Base-by-base conservation (phyloP, 2,888 invertebrate species). In the Acanthacorydalis orientalis region DNA sequence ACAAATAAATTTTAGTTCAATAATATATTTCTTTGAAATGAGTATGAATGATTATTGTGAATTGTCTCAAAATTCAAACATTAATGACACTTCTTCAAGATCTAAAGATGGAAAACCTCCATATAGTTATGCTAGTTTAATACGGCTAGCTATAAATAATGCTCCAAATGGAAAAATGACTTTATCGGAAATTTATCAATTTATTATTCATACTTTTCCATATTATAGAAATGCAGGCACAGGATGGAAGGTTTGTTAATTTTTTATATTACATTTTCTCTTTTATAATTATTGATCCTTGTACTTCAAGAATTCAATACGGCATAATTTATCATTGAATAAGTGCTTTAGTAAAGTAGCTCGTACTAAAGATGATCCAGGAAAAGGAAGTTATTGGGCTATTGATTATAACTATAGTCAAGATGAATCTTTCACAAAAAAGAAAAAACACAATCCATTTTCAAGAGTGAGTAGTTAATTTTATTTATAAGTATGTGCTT, bases 291-390 rank as follows among this genome's bases (percentile, higher is more conserved):
- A 33, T 39, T 44, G 43, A 45, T n/a, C 47, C 46, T 34, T 35
- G 48, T 39, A 40, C 48, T 72, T 73, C 6, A 70, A 81, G 81
- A 81, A 81, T 62, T 80, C 80, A 42, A 80, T 81, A 57, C 65
- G 81, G 49, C 81, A 81, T 61, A 81, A 81, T 59, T 62, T 81
- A 54, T 81, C 80, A 0, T 64, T 81, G 53, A 81, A 80, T 65
- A 81, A 81, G 60, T 80, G 79, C 63, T 81, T 81, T 65, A 74
- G 75, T 63, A 80, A 80, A 62, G 78, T 81, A 53, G 77, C 80
- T 9, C 69, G 80, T 51, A 75, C 78, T 50, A 80, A 80, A 62
- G 80, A 80, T 57, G 80, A 81, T 60, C 80, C 80, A 1, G 81
- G 81, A 56, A 81, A 81, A 62, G 80, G 75, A 15, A 74, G 74